Evolutionary conservation across 2,888 invertebrate genomes (phyloP), one percentile per base, ranked within the genome.

Genomic region (Eremobia ochroleuca): DNA sequence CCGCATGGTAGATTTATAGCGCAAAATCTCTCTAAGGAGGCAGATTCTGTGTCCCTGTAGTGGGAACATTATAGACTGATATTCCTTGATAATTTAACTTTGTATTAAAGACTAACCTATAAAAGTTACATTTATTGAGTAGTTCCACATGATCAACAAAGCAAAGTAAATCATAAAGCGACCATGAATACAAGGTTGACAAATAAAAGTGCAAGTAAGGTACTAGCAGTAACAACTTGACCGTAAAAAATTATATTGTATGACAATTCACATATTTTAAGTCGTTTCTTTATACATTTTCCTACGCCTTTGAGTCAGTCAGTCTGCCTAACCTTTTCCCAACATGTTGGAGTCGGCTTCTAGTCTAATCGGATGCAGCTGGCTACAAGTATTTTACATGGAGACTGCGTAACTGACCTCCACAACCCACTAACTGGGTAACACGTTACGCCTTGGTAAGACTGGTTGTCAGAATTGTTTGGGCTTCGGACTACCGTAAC

Each of bases 111-210:
- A 43, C 43, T 43, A 43, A 43, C 43, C 43, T 43, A 43, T 43
- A 13, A 43, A 43, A 3, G 13, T 43, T 43, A 43, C 15, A 43
- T 72, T 83, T 71, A 73, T 79, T 80, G 68, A 83, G 40, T 65
- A 73, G 86, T 89, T 90, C 84, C 78, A 87, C 76, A 79, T 88
- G 86, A 84, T 73, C 81, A 84, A 84, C 81, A 85, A 85, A 86
- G 79, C 83, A 82, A 85, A 86, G 83, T 88, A 79, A 88, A 86
- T 89, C 72, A 80, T 78, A 76, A 70, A 64, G 75, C 62, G 91
- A 67, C 94, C 93, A 55, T 93, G 94, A 89, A 80, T 49, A 76
- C 93, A 92, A 94, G 94, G 94, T 92, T 93, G 91, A 89, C 92
- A 92, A 92, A 91, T 88, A 90, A 89, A 89, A 88, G 87, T 89